Evolutionary conservation across 1,140 invertebrate species (phyloP).

Genomic region (Trichomalopsis sarcophagae): DNA sequence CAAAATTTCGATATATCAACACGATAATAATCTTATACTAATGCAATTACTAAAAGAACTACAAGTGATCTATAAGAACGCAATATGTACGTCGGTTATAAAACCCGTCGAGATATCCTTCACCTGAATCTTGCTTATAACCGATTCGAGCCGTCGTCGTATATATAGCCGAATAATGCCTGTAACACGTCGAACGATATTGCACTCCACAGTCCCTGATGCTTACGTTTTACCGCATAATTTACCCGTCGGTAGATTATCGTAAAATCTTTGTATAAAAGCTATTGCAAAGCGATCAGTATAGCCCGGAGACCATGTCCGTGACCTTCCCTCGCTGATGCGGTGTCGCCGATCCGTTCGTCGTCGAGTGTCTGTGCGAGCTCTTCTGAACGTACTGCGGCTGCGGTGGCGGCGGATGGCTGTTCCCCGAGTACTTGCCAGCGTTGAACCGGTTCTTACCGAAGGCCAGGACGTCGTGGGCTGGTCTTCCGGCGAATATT

Average conservation of each 20-base stretch:
- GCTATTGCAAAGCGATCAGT: conserved; percentile 47
- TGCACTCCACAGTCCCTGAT: conserved; percentile 27
- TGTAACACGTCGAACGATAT: conserved; percentile 24
- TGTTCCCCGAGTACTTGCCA: conserved; percentile 70
- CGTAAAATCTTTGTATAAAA: background rate
- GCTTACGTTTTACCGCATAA: background rate
- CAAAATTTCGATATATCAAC: background rate
- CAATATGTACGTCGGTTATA: background rate
- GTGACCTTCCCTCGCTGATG: conserved; percentile 70
- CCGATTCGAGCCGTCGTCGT: background rate
- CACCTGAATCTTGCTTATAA: conserved; percentile 10
- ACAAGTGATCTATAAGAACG: background rate
- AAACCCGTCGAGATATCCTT: conserved; percentile 16
- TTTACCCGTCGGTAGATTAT: background rate
- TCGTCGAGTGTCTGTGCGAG: background rate
- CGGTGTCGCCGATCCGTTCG: conserved; percentile 2
- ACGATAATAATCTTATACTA: too few relatives aligned
- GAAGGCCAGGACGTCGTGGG: conserved; percentile 69
- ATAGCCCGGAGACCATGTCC: conserved; percentile 70
- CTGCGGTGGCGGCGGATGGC: background rate
- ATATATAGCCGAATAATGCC: background rate
- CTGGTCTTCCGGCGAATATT: conserved; percentile 66
- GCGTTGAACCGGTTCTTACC: conserved; percentile 70
- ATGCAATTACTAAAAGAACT: background rate
- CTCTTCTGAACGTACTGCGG: background rate